These are phyloP conservation scores for Acrocephalus kingi DNA, from an alignment of 2,113 vertebrate species.

Conservation along the genomic window DNA sequence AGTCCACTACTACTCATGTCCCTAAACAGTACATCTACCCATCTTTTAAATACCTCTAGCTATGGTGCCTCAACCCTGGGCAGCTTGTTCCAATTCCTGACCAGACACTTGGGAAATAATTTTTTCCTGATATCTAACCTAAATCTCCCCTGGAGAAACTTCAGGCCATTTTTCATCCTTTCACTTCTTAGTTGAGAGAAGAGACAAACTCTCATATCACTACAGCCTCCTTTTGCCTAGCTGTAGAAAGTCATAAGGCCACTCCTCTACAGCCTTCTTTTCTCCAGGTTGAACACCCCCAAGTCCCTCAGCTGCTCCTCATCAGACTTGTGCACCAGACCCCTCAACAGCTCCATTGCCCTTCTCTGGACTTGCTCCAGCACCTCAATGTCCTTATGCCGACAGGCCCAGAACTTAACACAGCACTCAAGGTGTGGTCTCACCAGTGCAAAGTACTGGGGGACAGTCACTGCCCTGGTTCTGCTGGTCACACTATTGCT, in stretches of 20 bases:
- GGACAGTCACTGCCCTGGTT: not conserved
- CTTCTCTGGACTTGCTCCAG: not conserved
- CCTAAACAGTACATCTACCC: not conserved
- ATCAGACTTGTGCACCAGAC: no score
- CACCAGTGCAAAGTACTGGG: not conserved
- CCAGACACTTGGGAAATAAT: not conserved
- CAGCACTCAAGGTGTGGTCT: not conserved
- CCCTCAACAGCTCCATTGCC: no score
- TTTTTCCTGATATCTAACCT: not conserved
- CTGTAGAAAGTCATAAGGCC: not conserved
- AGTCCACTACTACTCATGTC: not conserved
- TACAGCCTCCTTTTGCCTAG: not conserved
- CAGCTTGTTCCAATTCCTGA: not conserved
- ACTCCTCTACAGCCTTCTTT: not conserved
- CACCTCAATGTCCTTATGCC: not conserved
- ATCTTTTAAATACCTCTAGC: not conserved
- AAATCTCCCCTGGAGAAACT: not conserved
- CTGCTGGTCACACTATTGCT: not conserved
- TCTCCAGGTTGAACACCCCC: not conserved
- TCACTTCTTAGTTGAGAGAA: not conserved
- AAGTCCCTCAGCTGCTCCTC: not conserved
- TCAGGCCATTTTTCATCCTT: accelerated
- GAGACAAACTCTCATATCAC: not conserved
- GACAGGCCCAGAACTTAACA: not conserved
- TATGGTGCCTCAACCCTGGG: no score